Base-by-base conservation (phyloP, 2,888 invertebrate species). In the Calameuta idolon region DNA sequence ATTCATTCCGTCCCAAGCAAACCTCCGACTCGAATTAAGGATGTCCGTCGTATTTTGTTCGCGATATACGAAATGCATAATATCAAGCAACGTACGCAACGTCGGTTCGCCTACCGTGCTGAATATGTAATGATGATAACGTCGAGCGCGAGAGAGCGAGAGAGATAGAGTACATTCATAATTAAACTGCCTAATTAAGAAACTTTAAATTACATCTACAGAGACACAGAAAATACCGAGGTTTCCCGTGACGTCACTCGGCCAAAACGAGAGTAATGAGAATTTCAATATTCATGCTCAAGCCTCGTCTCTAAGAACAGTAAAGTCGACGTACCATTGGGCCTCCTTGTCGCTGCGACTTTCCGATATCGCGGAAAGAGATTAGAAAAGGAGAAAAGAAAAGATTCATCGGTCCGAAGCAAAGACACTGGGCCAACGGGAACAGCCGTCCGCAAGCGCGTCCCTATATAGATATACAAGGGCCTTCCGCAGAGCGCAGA, bases 131-230 rank as follows among this genome's bases (percentile, higher is more conserved):
- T 87, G 83, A 81, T 33, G 37, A 9, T 9, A 55, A 1, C 1
- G 15, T 0, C 12, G 35, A 15, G 15, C 4, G 40, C 15, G 40
- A 4, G 12, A 40, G 40, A 15, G 4, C 12, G 23, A 55, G 40
- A 55, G 40, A 55, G 40, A 15, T 4, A 5, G 84, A 87, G 86
- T 85, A 84, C 85, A 88, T 90, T 85, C 82, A 87, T 90, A 87
- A 90, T 90, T 88, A 86, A 89, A 84, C 85, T 81, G 82, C 83
- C 83, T 85, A 87, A 87, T 89, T 87, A 85, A 85, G 87, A 86
- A 90, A 90, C 86, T 90, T 90, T 86, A 89, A 90, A 90, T 90
- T 90, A 88, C 88, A 88, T 86, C 83, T 84, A 84, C 79, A 75
- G 78, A 79, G 77, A 12, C 11, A 30, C 33, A 23, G 15, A 55